Percentiles rank a stretch among this genome's conserved stretches.
phyloP scores from a whole-genome alignment of 2,113 vertebrate species.

The Hipposideros armiger region DNA sequence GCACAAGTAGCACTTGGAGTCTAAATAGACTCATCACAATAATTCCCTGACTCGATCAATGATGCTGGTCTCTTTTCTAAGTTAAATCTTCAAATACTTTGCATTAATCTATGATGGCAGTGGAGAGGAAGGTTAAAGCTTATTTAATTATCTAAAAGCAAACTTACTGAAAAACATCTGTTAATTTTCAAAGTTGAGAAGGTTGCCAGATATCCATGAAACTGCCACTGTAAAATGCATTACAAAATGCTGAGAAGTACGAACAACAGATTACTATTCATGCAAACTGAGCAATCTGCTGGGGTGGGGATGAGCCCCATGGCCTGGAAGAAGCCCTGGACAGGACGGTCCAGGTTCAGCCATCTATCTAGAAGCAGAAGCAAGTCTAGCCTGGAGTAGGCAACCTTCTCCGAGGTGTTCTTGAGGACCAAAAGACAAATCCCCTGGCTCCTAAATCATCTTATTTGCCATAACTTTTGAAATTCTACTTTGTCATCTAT shows the following conservation, averaged over 20 bases:
- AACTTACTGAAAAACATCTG: constrained; percentile 16
- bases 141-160: constrained; percentile 36
- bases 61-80: neutral
- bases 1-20: no score
- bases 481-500: neutral
- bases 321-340: neutral
- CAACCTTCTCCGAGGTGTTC: neutral
- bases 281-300: neutral
- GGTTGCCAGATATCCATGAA: neutral
- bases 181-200: constrained; percentile 34
- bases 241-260: neutral
- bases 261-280: neutral
- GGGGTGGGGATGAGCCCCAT: neutral
- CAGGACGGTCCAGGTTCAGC: neutral
- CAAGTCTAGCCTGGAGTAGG: neutral
- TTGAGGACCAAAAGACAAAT: neutral
- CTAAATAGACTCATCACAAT: neutral
- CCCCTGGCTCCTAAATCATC: neutral
- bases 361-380: neutral
- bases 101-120: neutral
- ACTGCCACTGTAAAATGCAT: neutral
- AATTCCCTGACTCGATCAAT: neutral
- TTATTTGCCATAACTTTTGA: neutral
- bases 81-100: neutral
- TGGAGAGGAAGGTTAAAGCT: neutral